Evolutionary conservation across 2,888 invertebrate species (phyloP), one percentile per base, ranked within the genome.

Genomic region (Eupithecia abbreviata): DNA sequence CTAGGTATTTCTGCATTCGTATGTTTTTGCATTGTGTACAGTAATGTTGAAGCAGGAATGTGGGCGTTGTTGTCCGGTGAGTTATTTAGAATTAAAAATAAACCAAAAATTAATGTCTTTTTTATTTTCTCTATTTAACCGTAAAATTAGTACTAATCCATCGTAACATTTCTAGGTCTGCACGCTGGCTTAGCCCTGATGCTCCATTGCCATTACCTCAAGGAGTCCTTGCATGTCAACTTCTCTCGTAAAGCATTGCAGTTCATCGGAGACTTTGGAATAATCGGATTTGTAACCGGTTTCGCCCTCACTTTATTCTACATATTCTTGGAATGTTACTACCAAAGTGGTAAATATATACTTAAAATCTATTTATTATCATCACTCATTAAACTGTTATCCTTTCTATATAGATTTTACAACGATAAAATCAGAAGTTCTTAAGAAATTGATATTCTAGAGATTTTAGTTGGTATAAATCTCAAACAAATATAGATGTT

Each of bases 11-110:
- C 93, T 62, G 94, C 93, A 65, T 94, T 94, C 89, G 90, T 94
- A 86, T 93, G 93, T 88, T 95, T 95, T 84, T 93, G 93, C 82
- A 87, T 95, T 81, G 88, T 95, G 84, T 95, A 93, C 83, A 90
- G 92, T 73, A 95, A 95, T 87, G 85, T 94, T 74, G 93, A 93
- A 83, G 95, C 95, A 83, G 95, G 94, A 81, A 90, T 95, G 90
- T 93, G 95, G 93, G 93, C 92, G 77, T 88, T 95, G 81, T 83
- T 94, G 83, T 93, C 95, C 68, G 93, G 95, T 95, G 85, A 91
- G 90, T 81, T 13, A 49, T 58, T 47, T 3, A 51, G n/a, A 42
- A 42, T 42, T 62, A 30, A 30, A 30, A 30, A 30, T 30, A 30
- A 30, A 30, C 30, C 30, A 30, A 1, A 30, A 30, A 30, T 30